Evolutionary conservation across 2,888 invertebrate species (phyloP), one percentile per base, ranked within the genome.

Genomic region (Drosophila maculinotata): DNA sequence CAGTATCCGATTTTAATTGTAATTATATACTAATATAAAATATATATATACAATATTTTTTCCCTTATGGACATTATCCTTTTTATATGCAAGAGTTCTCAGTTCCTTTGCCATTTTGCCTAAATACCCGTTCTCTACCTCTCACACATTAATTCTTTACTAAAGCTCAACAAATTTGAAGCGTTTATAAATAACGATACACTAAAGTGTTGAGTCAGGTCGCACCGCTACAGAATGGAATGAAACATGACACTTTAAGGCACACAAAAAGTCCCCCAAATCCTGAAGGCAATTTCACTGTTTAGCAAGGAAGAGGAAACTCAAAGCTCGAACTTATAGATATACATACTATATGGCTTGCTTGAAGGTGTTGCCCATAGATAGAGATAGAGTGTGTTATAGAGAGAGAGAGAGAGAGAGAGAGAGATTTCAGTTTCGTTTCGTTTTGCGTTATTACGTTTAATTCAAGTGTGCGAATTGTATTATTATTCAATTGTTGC

Each of bases 401-500:
- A 9, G n/a, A 28, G 8, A 0, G 9, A 8, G 26, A 25, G 5
- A 14, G 3, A 10, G 3, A 15, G 7, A 26, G 26, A 42, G 10
- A 3, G 14, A n/a, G 3, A n/a, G 25, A 17, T 23, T 36, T 53
- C n/a, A 6, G 26, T 38, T 68, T 52, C 14, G 8, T 25, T 35
- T 35, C 8, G 5, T 7, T 31, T 30, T 3, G 23, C 3, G 42
- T 30, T 33, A 35, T 45, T 44, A 9, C 25, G 23, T 23, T 31
- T 9, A 39, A 30, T 62, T 78, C 79, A 81, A 79, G 85, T 79
- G 76, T 79, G 78, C 49, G 78, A 81, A 78, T 33, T 48, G 14
- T 5, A 20, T 33, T 52, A 25, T 36, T 36, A 58, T 51, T 39
- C 42, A 28, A 49, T 49, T 52, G 26, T 35, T 66, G 6, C 45